These are phyloP conservation scores for Drosophila neoperkinsi DNA, from an alignment of 2,888 invertebrate species.

Conservation along the genomic window DNA sequence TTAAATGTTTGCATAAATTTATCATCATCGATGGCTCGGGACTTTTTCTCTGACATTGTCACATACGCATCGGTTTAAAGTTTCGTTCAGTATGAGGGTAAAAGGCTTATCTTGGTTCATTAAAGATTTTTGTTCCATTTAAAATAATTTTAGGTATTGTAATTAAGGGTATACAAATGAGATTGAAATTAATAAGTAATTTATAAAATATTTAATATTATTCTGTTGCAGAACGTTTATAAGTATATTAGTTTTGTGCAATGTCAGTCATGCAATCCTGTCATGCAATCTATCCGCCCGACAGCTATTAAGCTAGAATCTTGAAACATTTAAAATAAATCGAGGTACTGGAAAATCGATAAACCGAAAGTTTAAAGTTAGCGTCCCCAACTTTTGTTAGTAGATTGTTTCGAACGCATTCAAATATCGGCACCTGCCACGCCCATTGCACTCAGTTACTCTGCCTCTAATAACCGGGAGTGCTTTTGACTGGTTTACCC, in stretches of 20 bases:
- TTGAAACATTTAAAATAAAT: not conserved
- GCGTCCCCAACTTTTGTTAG: not conserved
- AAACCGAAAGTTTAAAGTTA: not conserved
- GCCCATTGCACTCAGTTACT: not conserved
- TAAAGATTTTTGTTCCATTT: slow-evolving; percentile 19
- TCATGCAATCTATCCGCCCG: not conserved
- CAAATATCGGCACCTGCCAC: not conserved
- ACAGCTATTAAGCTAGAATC: not conserved
- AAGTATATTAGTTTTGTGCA: not conserved
- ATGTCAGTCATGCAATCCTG: not conserved
- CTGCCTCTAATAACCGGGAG: not conserved
- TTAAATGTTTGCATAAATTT: slow-evolving; percentile 79
- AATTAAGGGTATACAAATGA: not conserved
- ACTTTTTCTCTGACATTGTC: slow-evolving; percentile 67
- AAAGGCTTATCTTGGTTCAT: slow-evolving; percentile 29
- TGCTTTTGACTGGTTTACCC: not conserved
- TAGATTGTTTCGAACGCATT: not conserved
- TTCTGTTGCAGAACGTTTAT: not conserved
- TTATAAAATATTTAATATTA: not conserved
- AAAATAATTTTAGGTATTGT: slow-evolving; percentile 1
- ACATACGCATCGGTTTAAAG: slow-evolving; percentile 12
- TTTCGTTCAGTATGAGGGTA: not conserved
- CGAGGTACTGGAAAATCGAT: not conserved
- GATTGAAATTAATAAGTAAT: not conserved
- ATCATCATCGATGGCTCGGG: slow-evolving; percentile 62